Evolutionary conservation across 2,797 vertebrate genomes (phyloP).

Genomic region (Poeciliopsis gracilis): DNA sequence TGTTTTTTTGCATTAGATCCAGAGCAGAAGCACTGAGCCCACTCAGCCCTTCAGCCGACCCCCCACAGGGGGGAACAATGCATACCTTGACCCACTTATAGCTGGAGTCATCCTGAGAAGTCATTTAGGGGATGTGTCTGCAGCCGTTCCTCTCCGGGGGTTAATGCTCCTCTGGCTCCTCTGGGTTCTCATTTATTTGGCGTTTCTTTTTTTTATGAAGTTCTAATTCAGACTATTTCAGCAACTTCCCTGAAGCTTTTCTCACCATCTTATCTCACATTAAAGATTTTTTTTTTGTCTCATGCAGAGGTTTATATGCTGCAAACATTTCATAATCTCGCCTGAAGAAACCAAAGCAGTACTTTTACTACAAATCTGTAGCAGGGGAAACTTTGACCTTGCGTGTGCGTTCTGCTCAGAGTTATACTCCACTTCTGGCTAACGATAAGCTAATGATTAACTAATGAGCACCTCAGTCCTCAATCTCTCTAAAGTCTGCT

Average conservation of each 20-base stretch:
- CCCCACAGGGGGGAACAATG: neutral
- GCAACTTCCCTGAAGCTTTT: conserved; percentile 9
- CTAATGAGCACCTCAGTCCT: conserved; percentile 18
- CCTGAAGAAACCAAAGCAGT: conserved; percentile 10
- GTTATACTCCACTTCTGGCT: conserved; percentile 2
- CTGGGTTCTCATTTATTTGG: neutral
- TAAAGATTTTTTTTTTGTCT: neutral
- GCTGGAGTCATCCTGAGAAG: neutral
- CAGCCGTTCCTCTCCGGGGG: neutral
- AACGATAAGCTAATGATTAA: conserved; percentile 21
- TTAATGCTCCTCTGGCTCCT: neutral
- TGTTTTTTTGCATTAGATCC: neutral
- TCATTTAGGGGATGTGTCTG: neutral
- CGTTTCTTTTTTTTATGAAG: neutral
- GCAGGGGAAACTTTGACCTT: conserved; percentile 7
- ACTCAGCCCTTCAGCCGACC: neutral
- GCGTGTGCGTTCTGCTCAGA: conserved; percentile 9
- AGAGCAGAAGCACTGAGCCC: neutral
- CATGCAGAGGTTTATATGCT: conserved; percentile 8
- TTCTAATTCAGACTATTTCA: neutral
- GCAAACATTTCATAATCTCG: conserved; percentile 21
- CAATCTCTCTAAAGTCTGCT: neutral
- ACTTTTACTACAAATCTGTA: conserved; percentile 1
- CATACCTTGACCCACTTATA: conserved; percentile 4
- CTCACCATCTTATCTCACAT: neutral